phyloP scores from a whole-genome alignment of 2,797 vertebrate species.

The Leuciscus waleckii region DNA sequence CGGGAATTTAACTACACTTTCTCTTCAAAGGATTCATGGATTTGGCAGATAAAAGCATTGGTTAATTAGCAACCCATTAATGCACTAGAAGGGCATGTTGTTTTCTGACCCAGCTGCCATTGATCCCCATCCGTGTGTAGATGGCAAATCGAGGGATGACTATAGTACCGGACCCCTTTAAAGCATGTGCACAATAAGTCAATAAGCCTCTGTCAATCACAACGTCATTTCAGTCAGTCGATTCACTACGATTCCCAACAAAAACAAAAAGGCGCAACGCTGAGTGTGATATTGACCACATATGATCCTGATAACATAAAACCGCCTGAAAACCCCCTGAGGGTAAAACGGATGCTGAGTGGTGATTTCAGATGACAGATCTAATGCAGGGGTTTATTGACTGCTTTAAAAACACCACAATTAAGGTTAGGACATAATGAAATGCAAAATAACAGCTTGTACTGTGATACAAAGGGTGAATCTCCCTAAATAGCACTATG shows the following conservation, averaged over 20 bases:
- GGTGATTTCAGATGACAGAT: constrained; percentile 49
- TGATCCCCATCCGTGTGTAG: constrained; percentile 59
- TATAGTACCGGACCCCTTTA: constrained; percentile 38
- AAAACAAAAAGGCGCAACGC: constrained; percentile 16
- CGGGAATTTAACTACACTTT: constrained; percentile 36
- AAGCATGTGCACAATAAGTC: constrained; percentile 40
- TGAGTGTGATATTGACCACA: constrained; percentile 48
- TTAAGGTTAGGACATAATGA: constrained; percentile 22
- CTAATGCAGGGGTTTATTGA: constrained; percentile 57
- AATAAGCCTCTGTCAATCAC: constrained; percentile 46
- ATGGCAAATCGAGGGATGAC: constrained; percentile 51
- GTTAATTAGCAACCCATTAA: constrained; percentile 59
- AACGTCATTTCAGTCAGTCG: constrained; percentile 42
- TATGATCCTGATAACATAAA: constrained; percentile 51
- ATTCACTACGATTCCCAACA: constrained; percentile 36
- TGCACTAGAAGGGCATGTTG: constrained; percentile 59
- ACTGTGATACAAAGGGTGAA: constrained; percentile 12
- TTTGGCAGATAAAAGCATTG: constrained; percentile 56
- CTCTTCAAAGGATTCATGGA: constrained; percentile 45
- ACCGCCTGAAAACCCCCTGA: neutral
- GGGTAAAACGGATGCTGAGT: constrained; percentile 20
- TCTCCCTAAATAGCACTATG: constrained; percentile 18
- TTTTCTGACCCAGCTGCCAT: constrained; percentile 65
- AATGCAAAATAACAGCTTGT: constrained; percentile 29
- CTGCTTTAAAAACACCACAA: constrained; percentile 47